Base-by-base conservation (phyloP, 2,888 invertebrate genomes). In the Cyclophora albipunctata region DNA sequence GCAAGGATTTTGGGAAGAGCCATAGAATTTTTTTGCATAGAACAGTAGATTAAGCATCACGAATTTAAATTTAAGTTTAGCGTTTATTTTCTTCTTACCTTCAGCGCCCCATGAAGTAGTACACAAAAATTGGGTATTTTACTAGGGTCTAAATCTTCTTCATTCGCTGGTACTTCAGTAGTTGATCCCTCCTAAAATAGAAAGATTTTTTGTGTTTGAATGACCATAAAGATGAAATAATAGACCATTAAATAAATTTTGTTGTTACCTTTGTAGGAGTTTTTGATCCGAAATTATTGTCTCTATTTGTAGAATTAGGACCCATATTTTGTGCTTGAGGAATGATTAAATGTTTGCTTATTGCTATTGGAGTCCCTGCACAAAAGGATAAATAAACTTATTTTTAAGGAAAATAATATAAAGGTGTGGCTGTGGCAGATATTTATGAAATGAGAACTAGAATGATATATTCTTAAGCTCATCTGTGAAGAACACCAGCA, bases 101-200 rank as follows among this genome's bases (percentile, higher is more conserved):
- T 97, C 3, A 98, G 85, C 42, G 97, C 96, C 3, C 97, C 98
- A 73, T 98, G 98, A 2, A 98, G 90, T 7, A 98, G 81, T 3
- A 98, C 98, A 75, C 98, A 98, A 72, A 98, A 96, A 2, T 96
- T 96, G 0, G 98, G 95, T 45, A 91, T 90, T 84, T 93, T 95
- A 49, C 94, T 93, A 49, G 95, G 95, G 67, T 94, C 95, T 1
- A 84, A 83, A 53, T 91, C 91, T 51, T 87, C 87, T 46, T 87
- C 86, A 43, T 71, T 75, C 6, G 89, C 89, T 34, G 79, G 73
- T 34, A 77, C 71, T 45, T 87, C 87, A 3, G 74, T 76, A 53
- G 76, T 78, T 6, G 81, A 78, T 2, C 81, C 80, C 52, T 87
- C 87, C 87, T 87, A 65, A 20, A 55, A 60, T 20, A 20, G 20